phyloP scores from a whole-genome alignment of 1,140 invertebrate genomes.

The Plutomurus gul region DNA sequence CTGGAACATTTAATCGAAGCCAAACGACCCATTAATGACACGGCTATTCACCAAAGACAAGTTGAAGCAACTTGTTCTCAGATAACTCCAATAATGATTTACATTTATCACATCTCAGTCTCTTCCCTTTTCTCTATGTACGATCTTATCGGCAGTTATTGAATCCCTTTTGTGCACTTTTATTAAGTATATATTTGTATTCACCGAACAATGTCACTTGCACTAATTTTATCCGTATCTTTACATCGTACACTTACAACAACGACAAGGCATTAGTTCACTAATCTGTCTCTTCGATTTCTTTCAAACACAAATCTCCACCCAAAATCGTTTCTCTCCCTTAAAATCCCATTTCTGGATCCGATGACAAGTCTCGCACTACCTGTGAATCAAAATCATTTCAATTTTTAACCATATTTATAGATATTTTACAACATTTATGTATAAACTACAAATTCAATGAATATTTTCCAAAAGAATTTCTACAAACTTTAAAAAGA shows the following conservation, averaged over 20 bases:
- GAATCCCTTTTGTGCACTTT: not conserved
- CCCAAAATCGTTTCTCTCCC: not conserved
- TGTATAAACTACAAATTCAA: too few species aligned
- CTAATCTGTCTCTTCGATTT: not conserved
- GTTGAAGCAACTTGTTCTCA: not conserved
- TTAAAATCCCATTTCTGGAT: not conserved
- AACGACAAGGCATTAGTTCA: not conserved
- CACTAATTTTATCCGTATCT: not conserved
- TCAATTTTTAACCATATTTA: too few species aligned
- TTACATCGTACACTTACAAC: not conserved
- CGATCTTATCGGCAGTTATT: not conserved
- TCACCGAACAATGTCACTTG: not conserved
- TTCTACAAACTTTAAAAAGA: too few species aligned
- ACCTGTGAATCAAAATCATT: too few species aligned
- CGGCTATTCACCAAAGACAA: not conserved
- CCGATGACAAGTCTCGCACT: too few species aligned
- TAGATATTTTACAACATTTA: too few species aligned
- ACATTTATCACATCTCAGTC: slow-evolving; percentile 2
- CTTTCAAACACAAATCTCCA: not conserved
- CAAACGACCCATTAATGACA: slow-evolving; percentile 30
- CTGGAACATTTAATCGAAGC: slow-evolving; percentile 4
- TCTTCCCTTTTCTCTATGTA: not conserved
- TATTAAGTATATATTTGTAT: not conserved
- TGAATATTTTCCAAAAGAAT: too few species aligned
- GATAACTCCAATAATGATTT: slow-evolving; percentile 26